A percentile compares a stretch with the other conserved stretches of the same genome.
These are phyloP conservation scores for Zaprionus ornatus DNA, from an alignment of 1,140 invertebrate genomes.

Conservation along the genomic window DNA sequence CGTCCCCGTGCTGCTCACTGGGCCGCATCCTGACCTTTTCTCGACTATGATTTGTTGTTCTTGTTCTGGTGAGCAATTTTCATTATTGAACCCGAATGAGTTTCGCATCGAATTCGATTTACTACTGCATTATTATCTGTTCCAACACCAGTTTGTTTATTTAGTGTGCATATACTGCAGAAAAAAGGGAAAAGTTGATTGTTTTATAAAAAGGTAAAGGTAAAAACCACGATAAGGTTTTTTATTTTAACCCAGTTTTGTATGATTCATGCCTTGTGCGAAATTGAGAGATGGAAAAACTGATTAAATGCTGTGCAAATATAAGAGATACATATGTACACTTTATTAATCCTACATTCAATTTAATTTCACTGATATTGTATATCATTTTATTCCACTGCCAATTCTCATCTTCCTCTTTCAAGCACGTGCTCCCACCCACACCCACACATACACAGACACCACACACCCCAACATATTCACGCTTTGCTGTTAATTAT, in stretches of 20 bases:
- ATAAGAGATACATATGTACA: background rate
- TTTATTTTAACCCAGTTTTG: background rate
- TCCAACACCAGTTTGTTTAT: conserved; percentile 3
- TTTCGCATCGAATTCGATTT: conserved; percentile 26
- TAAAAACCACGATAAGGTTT: background rate
- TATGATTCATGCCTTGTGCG: conserved; percentile 15
- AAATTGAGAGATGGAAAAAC: background rate
- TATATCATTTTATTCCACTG: no score
- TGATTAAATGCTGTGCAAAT: no score
- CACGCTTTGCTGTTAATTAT: conserved; percentile 13
- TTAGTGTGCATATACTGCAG: conserved; percentile 3
- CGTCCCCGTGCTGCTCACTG: conserved; percentile 31
- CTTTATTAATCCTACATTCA: background rate
- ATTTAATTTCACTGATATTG: no score
- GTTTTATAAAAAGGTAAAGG: conserved; percentile 18
- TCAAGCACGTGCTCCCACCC: background rate
- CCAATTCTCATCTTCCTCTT: background rate
- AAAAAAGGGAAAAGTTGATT: conserved; percentile 19
- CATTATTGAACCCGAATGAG: conserved; percentile 12
- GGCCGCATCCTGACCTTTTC: conserved; percentile 37
- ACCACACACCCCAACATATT: background rate
- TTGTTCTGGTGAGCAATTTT: conserved; percentile 5
- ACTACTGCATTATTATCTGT: conserved; percentile 34
- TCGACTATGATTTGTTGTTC: conserved; percentile 33
- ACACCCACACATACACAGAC: background rate